Conservation (phyloP, 1,140 invertebrate genomes). For the Drosophila prosaltans region DNA sequence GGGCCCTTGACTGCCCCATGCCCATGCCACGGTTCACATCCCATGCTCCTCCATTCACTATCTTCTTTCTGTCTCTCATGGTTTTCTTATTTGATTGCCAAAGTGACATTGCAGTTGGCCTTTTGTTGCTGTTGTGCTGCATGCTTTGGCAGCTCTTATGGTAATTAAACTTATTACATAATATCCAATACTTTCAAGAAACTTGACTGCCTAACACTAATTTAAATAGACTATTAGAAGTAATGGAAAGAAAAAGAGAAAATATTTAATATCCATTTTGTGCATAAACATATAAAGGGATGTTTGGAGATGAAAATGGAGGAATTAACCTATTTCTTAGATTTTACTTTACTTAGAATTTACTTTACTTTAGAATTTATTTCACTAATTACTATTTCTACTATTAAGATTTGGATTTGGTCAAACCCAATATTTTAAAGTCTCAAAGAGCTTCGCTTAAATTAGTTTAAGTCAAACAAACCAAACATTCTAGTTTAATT, state of each 20-base stretch:
- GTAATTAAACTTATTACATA: conserved; percentile 63
- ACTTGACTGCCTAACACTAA: background rate
- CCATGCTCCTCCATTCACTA: background rate
- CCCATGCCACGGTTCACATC: conserved; percentile 13
- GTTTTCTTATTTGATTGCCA: conserved; percentile 67
- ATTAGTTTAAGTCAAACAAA: too few species aligned
- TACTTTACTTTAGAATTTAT: too few species aligned
- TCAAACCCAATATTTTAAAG: too few species aligned
- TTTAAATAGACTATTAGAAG: background rate
- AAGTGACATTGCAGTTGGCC: conserved; percentile 65
- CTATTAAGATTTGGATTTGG: too few species aligned
- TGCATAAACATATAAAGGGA: too few species aligned
- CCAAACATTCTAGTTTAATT: background rate
- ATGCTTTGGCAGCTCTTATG: conserved; percentile 54
- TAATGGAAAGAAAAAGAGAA: background rate
- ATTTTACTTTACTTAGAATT: too few species aligned
- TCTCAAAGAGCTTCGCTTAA: too few species aligned
- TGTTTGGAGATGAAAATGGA: too few species aligned
- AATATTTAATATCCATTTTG: background rate
- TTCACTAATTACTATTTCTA: too few species aligned
- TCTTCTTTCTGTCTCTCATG: conserved; percentile 39
- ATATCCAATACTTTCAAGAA: background rate
- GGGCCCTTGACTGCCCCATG: conserved; percentile 29
- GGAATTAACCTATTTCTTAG: too few species aligned
- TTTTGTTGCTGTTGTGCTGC: conserved; percentile 27